Base-by-base conservation (phyloP, 2,888 invertebrate genomes). In the Ophion slaviceki region DNA sequence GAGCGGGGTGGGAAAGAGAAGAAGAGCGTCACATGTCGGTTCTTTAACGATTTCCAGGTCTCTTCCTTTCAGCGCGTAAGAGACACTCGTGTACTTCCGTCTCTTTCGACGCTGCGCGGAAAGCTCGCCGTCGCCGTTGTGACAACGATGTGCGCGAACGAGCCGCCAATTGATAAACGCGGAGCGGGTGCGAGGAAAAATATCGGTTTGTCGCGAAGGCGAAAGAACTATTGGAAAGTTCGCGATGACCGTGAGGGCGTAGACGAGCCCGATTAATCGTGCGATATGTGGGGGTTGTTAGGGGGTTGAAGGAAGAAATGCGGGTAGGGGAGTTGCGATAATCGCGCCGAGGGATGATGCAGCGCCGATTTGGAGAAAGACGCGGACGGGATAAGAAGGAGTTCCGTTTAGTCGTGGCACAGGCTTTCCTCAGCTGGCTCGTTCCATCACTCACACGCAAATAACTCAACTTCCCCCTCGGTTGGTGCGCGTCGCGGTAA, bases 361-460 rank as follows among this genome's bases (percentile, higher is more conserved):
- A 74, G 47, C 67, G 61, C 36, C 14, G 67, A 59, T 36, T 24
- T 36, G 10, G 11, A 61, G 45, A 74, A 53, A 70, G 66, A 7
- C 67, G 57, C 40, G 66, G 59, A 24, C 5, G 85, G 47, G 47
- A 61, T 74, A 85, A 71, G 76, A 53, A 57, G 17, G 32, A 68
- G 81, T 82, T 81, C 81, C 86, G 86, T 88, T 87, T 86, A 83
- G 84, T 86, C 77, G 80, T 74, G 86, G 80, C 83, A 79, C 72
- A 86, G 90, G 89, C 91, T 91, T 91, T 92, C 90, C 91, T 92
- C 93, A 93, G 93, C 93, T 93, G 93, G 92, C 92, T 91, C 93
- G 92, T 92, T 93, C 93, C 93, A 92, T 94, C 94, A 93, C 92
- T 93, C 93, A 92, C 92, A 92, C 93, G 92, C 92, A 93, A 93